These are phyloP conservation scores for Herminia tarsipennalis DNA, from an alignment of 2,888 invertebrate genomes.

Conservation along the genomic window DNA sequence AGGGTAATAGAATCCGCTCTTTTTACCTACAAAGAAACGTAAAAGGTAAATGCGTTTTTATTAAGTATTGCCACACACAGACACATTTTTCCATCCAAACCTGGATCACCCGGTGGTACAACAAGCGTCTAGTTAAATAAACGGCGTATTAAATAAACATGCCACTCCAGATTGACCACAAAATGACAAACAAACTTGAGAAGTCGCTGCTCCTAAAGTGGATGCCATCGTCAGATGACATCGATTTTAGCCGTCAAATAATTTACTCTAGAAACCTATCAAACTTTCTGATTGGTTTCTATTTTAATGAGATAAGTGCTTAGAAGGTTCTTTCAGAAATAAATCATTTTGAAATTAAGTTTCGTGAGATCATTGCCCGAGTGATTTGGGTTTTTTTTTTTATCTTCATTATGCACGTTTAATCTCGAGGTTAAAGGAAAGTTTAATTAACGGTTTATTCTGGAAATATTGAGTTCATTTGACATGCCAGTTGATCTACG, in stretches of 20 bases:
- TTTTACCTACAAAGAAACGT: no score
- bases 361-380: not conserved
- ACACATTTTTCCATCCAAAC: no score
- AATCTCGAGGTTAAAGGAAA: no score
- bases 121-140: no score
- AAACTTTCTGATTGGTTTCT: conserved; percentile 40
- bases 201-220: conserved; percentile 16
- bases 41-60: no score
- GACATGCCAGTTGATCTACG: no score
- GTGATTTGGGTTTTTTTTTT: not conserved
- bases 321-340: not conserved
- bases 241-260: conserved; percentile 25
- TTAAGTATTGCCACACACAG: no score
- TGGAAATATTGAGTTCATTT: not conserved
- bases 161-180: not conserved
- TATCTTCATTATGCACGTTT: no score
- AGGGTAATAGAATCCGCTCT: no score
- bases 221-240: conserved; percentile 9
- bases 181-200: conserved; percentile 19
- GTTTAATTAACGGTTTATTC: not conserved
- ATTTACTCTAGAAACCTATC: conserved; percentile 31
- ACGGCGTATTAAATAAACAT: no score
- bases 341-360: no score
- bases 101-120: no score
- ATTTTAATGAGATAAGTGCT: conserved; percentile 30